These are phyloP conservation scores for Taxidea taxus DNA, from an alignment of 2,113 vertebrate species.

Conservation along the genomic window DNA sequence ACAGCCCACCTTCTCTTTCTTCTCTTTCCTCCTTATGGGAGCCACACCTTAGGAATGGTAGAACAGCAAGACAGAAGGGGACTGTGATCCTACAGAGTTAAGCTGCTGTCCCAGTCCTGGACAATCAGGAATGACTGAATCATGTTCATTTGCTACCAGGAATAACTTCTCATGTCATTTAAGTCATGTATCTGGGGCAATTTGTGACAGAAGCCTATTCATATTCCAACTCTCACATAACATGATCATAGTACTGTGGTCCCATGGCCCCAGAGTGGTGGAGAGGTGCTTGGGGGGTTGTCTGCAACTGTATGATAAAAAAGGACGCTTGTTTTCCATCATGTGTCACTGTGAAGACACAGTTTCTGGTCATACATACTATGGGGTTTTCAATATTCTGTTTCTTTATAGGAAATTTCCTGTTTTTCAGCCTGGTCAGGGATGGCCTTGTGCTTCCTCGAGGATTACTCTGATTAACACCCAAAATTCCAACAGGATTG, in stretches of 20 bases:
- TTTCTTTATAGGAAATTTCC: background rate
- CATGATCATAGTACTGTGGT: background rate
- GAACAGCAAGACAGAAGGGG: background rate
- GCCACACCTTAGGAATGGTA: background rate
- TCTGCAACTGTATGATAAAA: background rate
- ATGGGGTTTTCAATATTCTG: background rate
- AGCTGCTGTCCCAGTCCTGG: background rate
- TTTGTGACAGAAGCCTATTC: background rate
- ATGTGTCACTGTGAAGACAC: background rate
- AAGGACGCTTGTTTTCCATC: background rate
- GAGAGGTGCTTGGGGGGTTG: background rate
- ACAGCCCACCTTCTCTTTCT: background rate
- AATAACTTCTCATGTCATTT: background rate
- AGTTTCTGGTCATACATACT: background rate
- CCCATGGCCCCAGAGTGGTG: background rate
- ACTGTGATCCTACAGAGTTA: background rate
- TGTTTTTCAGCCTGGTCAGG: background rate
- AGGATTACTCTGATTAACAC: background rate
- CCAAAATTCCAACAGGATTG: background rate
- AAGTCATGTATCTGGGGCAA: background rate
- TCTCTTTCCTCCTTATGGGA: background rate
- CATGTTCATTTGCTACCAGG: no score
- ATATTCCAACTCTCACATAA: background rate
- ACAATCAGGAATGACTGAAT: no score
- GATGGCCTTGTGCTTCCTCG: background rate